Evolutionary conservation across 2,113 vertebrate genomes (phyloP), one percentile per base, ranked within the genome.

Genomic region (Notothenia coriiceps): DNA sequence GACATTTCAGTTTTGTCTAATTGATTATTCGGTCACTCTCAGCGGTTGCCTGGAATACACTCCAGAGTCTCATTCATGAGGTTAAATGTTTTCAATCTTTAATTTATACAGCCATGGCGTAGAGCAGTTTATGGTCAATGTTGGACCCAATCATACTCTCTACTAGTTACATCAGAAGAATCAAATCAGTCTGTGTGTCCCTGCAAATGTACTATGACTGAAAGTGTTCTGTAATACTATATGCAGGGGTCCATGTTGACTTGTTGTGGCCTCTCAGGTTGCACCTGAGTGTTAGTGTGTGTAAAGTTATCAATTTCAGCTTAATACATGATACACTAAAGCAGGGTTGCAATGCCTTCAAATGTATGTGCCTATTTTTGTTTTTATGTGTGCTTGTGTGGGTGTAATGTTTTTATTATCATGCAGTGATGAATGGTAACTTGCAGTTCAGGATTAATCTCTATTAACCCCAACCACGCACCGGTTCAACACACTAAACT

Each of bases 401-500:
- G 7, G 59, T 0, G 44, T 43, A 17, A 35, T 10, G 51, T 80
- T 79, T 59, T 51, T 64, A 77, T 76, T 62, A 63, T 35, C 54
- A 57, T 51, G 10, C 44, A 63, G 54, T 70, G 70, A 86, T 76
- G 20, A 60, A 78, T 65, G 44, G 7, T 47, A 44, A 64, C 66
- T 57, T 57, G 20, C 22, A 65, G 70, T 64, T 50, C 29, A 44
- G 46, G 52, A 67, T 74, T 75, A 71, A 80, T 74, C 43, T 79
- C 46, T 46, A 59, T 82, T 84, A 71, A 89, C 63, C 70, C 33
- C 13, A 13, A 64, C 66, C 59, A 67, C 47, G 60, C 64, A 17
- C 47, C 11, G 0, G 46, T 80, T 79, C 43, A 78, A 20, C 43
- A 68, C 56, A 22, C 49, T 67, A 20, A 57, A 73, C 6, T 50